Evolutionary conservation across 2,113 vertebrate species (phyloP), one percentile per base, ranked within the genome.

Genomic region (Clarias magur): DNA sequence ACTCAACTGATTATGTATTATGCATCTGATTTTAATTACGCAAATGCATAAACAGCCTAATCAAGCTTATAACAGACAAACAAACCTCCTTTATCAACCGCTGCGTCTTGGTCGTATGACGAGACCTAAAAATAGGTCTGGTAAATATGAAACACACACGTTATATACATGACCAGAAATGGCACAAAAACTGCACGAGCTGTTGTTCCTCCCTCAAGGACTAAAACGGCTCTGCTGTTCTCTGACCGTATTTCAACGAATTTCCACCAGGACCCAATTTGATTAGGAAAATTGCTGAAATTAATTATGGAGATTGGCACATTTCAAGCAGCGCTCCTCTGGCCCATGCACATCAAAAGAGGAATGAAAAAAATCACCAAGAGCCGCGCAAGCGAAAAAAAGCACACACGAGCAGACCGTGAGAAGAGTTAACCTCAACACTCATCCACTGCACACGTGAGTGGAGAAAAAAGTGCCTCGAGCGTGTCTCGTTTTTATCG

Each of bases 211-310:
- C 53, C 21, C 17, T 34, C 5, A 17, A 34, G 38, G 42, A 54
- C n/a, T 83, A 27, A n/a, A 85, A 78, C 11, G 60, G 81, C 23
- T 80, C 15, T n/a, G 12, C 70, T 30, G 25, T 75, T 57, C 78
- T 30, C 27, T 0, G 11, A 79, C 27, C 42, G 38, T 72, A 89
- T 80, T 86, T 68, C 78, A 84, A 87, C 85, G 38, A 78, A 62
- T 76, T 78, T 75, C 83, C 59, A 85, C 38, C 30, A 89, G n/a
- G 63, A 62, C 72, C 56, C 56, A 76, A 87, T 87, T 82, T 81
- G 62, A 89, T 89, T 89, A 89, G 79, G 70, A 81, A 79, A 78
- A 89, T 62, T 82, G 53, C 59, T 76, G 15, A 89, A 89, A 87
- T 89, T 59, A 85, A 85, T 85, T 67, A 82, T 53, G 56, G 57